Evolutionary conservation across 2,888 invertebrate genomes (phyloP), one percentile per base, ranked within the genome.

Genomic region (Eilema griseolum): DNA sequence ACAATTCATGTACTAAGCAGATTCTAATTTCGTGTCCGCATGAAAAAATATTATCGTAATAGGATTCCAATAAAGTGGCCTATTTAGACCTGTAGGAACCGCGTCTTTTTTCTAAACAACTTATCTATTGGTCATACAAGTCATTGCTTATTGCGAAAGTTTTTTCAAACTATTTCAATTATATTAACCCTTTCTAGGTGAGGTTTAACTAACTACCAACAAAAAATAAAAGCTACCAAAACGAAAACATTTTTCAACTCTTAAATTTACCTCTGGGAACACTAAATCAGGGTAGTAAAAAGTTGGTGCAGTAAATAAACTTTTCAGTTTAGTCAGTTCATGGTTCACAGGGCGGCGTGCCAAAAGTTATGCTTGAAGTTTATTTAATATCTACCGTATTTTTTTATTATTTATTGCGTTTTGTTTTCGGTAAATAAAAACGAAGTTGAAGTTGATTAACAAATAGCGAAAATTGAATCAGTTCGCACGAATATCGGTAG

Each of bases 211-310:
- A 59, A 16, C 59, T 14, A 28, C 4, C 59, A 14, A 37, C 41
- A 61, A 20, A 61, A 56, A 65, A 56, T 52, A 12, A 28, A 28
- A 14, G 24, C 26, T n/a, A 24, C 33, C 26, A 46, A 67, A 60
- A 61, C 60, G 20, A 62, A 56, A 56, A 68, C 33, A 68, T 37
- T 68, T 23, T 31, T 24, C 16, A 66, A 52, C 59, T 67, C 41
- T 64, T 60, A 97, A 98, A 74, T 73, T 76, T 75, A 67, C 61
- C 66, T 76, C 73, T 74, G 71, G 70, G 46, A 72, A 62, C 76
- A 81, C 73, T 83, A 74, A 82, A 76, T 73, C 83, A 70, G 72
- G 60, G 61, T 66, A 66, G 75, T 12, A 78, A 82, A 82, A 82
- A 81, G 79, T 81, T 79, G 56, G 46, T 66, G 62, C 72, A 71